Evolutionary conservation across 2,888 invertebrate genomes (phyloP).

Genomic region (Pyrrhosoma nymphula): DNA sequence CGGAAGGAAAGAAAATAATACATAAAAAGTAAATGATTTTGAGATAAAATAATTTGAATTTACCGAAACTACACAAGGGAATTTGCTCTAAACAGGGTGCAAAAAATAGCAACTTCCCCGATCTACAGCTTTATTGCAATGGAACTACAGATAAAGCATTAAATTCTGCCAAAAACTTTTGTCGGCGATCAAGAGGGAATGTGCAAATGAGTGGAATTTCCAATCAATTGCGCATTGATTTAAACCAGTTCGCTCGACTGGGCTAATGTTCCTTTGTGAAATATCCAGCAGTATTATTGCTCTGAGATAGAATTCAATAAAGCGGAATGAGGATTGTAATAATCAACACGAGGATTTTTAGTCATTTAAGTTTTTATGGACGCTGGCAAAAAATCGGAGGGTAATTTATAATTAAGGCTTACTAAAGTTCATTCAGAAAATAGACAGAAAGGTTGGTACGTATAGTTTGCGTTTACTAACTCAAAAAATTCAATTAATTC

Average conservation of each 20-base stretch:
- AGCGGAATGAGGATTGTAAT: background rate
- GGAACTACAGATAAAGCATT: background rate
- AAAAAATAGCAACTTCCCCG: background rate
- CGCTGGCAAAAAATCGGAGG: too few species aligned
- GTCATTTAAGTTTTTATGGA: background rate
- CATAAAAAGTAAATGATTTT: background rate
- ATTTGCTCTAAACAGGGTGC: background rate
- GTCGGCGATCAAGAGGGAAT: background rate
- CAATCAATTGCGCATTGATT: background rate
- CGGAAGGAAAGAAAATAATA: background rate
- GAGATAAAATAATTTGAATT: background rate
- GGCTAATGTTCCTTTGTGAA: background rate
- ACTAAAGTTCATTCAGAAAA: background rate
- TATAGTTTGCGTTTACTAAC: too few species aligned
- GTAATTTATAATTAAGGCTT: background rate
- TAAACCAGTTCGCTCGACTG: background rate
- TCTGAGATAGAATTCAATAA: background rate
- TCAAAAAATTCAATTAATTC: too few species aligned
- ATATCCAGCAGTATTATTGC: background rate
- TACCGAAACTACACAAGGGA: background rate
- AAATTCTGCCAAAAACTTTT: background rate
- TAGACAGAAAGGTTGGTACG: too few species aligned
- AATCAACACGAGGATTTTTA: background rate
- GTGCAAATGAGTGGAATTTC: background rate
- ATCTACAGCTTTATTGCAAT: background rate